Evolutionary conservation across 2,888 invertebrate genomes (phyloP).

Genomic region (Aporophyla lueneburgensis): DNA sequence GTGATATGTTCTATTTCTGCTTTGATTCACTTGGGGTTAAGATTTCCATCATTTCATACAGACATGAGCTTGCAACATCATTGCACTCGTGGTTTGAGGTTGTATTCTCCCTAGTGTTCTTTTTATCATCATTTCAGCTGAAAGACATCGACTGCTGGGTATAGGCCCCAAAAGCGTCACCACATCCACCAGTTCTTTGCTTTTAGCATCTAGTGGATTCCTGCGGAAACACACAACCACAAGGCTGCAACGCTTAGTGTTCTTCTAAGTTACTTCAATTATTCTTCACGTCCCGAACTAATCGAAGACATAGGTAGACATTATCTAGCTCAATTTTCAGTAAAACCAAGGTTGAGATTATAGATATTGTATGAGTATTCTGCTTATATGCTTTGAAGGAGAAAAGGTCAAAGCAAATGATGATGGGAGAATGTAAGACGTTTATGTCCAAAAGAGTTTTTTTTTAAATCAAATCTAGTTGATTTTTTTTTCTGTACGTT

Average conservation of each 20-base stretch:
- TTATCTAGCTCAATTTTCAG: neutral
- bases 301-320: too few species aligned
- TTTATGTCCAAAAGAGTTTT: neutral
- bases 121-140: too few species aligned
- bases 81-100: neutral
- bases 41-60: neutral
- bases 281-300: rapidly evolving
- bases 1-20: neutral
- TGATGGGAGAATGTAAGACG: neutral
- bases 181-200: too few species aligned
- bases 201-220: too few species aligned
- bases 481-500: too few species aligned
- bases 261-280: neutral
- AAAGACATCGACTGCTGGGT: too few species aligned
- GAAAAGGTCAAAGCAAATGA: neutral
- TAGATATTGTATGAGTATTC: too few species aligned
- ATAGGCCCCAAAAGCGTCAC: too few species aligned
- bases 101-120: neutral
- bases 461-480: too few species aligned
- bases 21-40: neutral
- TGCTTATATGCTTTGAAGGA: neutral
- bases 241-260: too few species aligned
- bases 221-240: too few species aligned
- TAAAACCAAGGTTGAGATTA: neutral
- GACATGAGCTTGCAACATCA: neutral